Evolutionary conservation across 2,113 vertebrate genomes (phyloP).

Genomic region (Burhinus bistriatus): DNA sequence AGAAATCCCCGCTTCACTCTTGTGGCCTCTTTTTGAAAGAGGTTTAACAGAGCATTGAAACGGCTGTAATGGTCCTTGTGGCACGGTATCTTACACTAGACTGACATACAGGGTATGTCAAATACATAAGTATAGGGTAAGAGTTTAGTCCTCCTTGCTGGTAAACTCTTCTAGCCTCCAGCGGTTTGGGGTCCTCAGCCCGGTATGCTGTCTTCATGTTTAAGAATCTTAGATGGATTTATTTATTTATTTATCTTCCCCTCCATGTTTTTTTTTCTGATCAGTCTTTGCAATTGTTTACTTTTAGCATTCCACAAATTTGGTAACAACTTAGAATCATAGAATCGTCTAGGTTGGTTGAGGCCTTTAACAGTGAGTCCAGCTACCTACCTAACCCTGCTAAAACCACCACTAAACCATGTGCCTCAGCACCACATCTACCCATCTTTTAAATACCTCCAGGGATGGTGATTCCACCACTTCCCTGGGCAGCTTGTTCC

Average conservation of each 20-base stretch:
- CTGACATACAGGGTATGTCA: background rate
- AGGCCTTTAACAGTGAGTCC: too few relatives aligned
- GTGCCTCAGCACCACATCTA: too few relatives aligned
- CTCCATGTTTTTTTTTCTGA: fast-evolving
- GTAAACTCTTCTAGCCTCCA: background rate
- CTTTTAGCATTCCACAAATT: background rate
- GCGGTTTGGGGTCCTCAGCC: background rate
- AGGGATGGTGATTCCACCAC: too few relatives aligned
- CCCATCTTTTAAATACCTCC: too few relatives aligned
- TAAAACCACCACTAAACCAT: too few relatives aligned
- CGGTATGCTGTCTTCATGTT: background rate
- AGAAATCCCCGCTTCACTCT: background rate
- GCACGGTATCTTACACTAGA: background rate
- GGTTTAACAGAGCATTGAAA: background rate
- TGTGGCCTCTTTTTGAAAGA: background rate
- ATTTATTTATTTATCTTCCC: background rate
- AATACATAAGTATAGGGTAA: fast-evolving
- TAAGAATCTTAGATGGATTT: background rate
- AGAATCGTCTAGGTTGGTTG: too few relatives aligned
- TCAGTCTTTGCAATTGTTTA: background rate
- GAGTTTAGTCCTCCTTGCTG: background rate
- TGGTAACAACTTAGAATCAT: background rate
- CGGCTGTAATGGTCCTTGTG: too few relatives aligned
- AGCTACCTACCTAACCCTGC: too few relatives aligned
- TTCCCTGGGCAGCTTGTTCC: too few relatives aligned